phyloP scores from a whole-genome alignment of 2,888 invertebrate species.

The Troglohyphantes excavatus region DNA sequence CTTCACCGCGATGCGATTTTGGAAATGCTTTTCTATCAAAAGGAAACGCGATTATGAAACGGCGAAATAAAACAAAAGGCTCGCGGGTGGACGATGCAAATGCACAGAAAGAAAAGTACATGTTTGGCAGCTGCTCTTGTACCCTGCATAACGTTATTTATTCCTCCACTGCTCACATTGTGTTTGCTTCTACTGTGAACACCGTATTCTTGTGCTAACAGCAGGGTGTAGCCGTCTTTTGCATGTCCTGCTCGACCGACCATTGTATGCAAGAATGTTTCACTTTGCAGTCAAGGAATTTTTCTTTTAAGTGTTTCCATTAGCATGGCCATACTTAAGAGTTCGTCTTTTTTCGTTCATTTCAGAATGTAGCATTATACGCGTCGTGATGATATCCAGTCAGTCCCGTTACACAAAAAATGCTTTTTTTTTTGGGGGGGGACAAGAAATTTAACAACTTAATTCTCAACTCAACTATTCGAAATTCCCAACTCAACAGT shows the following conservation, averaged over 20 bases:
- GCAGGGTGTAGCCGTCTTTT: neutral
- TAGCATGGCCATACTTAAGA: neutral
- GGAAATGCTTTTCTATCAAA: constrained; percentile 27
- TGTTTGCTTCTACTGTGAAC: constrained; percentile 10
- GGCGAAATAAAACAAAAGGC: constrained; percentile 25
- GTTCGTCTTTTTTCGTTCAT: too few relatives aligned
- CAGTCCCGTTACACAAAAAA: too few relatives aligned
- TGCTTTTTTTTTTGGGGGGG: too few relatives aligned
- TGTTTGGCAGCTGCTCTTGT: constrained; percentile 10
- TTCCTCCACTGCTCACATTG: constrained; percentile 25
- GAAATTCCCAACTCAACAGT: too few relatives aligned
- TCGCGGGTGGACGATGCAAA: neutral
- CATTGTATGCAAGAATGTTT: neutral
- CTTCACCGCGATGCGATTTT: constrained; percentile 24
- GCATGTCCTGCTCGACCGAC: too few relatives aligned
- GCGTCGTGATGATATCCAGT: too few relatives aligned
- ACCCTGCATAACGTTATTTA: constrained; percentile 5
- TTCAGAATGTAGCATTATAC: too few relatives aligned
- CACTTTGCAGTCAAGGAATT: neutral
- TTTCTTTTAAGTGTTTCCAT: neutral
- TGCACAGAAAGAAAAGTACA: constrained; percentile 12
- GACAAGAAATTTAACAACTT: too few relatives aligned
- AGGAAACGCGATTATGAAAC: constrained; percentile 42
- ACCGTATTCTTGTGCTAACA: neutral
- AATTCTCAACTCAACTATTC: too few relatives aligned